Base-by-base conservation (phyloP, 2,113 vertebrate genomes). In the Gallinago media region DNA sequence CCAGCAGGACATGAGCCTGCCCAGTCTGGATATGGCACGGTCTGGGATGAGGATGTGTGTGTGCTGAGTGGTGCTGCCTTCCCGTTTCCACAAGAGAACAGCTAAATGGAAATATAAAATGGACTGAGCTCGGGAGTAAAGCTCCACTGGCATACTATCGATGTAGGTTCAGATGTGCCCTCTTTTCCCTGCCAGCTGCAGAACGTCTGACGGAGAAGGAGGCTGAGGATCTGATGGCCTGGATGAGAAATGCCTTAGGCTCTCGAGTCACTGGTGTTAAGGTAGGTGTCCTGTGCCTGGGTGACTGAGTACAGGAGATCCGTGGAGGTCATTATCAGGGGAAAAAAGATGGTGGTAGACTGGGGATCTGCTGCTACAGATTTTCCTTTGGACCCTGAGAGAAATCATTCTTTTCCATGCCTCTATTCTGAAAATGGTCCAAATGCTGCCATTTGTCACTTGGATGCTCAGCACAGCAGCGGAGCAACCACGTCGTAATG, bases 181-280 rank as follows among this genome's bases (percentile, higher is more conserved):
- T 89, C 77, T 95, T 36, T 75, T 52, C 18, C 56, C 56, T 59
- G 46, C 16, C 93, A 99, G 99, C 97, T 40, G 96, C 97, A 4
- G 99, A 99, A 90, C 97, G 98, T 44, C 98, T 99, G 82, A 97
- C 98, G 0, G 98, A 99, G 96, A 97, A 98, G 83, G 98, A 99
- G 54, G 95, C 98, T 1, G 99, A 99, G 32, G 99, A 99, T 89
- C 98, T 99, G 58, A 98, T 99, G 94, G 98, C 99, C 61, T 99
- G 99, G 99, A 99, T 99, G 98, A 99, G 98, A 92, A 99, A 99
- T 29, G 95, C 91, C 2, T 98, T 99, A 67, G 99, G 99, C 47
- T 95, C 98, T 22, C 97, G 98, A 22, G 98, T 99, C 85, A 97
- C 98, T 32, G 98, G 98, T 34, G 98, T 99, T 82, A 99, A 99